Base-by-base conservation (phyloP, 2,888 invertebrate genomes). In the Nemotelus pantherinus region DNA sequence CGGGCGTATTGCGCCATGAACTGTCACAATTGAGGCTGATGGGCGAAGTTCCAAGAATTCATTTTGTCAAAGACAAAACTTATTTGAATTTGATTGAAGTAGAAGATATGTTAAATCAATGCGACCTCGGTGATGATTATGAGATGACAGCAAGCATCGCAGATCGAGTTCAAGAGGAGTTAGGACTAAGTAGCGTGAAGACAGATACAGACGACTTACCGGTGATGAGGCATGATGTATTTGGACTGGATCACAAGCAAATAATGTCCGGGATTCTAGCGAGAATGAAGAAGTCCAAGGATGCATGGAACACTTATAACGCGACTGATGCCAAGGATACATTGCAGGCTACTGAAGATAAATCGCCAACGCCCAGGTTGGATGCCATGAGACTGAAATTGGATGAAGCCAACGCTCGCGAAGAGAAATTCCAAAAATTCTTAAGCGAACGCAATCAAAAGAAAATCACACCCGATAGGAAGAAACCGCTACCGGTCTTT, bases 11-110 rank as follows among this genome's bases (percentile, higher is more conserved):
- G 55, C 88, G 93, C 43, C 93, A 94, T 84, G 93, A 94, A 83
- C 87, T 95, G 2, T 92, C 93, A 2, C 92, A 92, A 77, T 86
- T 95, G 1, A 88, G 91, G 79, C 87, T 95, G 0, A 92, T 95
- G 89, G 95, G 95, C 7, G 89, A 90, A 80, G 91, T 95, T 55
- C 95, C 95, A 4, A 90, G 89, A 78, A 91, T 95, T 77, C 84
- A 88, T 57, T 95, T 95, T 88, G 89, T 94, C 2, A 92, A 91
- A 89, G 93, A 94, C 85, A 91, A 88, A 82, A 87, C 89, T 45
- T 89, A 90, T 82, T 86, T 88, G 1, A 86, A 85, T 75, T 76
- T 91, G 7, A 85, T 88, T 4, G 91, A 92, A 80, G 85, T 95
- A 7, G 92, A 94, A 80, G 84, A 86, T 0, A 85, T 90, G 74